phyloP scores from a whole-genome alignment of 1,140 invertebrate genomes.

The Venturia canescens region DNA sequence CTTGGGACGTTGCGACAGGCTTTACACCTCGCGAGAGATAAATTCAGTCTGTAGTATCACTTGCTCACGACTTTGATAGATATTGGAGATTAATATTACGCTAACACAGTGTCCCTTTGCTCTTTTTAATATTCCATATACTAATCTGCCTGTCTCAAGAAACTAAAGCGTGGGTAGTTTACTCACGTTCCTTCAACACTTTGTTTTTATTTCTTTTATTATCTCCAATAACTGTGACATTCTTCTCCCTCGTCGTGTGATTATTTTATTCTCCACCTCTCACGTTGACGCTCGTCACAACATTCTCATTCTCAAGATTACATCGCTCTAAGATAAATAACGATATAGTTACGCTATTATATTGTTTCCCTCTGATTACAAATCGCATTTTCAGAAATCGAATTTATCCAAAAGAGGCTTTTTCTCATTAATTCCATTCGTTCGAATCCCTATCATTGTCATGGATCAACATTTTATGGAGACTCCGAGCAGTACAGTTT shows the following conservation, averaged over 20 bases:
- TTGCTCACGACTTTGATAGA: conserved; percentile 46
- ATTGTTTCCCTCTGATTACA: neutral
- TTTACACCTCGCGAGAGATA: conserved; percentile 43
- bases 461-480: neutral
- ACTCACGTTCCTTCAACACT: conserved; percentile 19
- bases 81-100: conserved; percentile 41
- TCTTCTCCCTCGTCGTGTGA: neutral
- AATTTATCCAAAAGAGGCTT: too few relatives aligned
- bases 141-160: neutral
- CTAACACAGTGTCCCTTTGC: conserved; percentile 26
- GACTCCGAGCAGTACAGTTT: neutral
- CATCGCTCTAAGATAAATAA: neutral
- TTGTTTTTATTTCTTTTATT: conserved; percentile 1
- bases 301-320: conserved; percentile 13
- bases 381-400: too few relatives aligned
- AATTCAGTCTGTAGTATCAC: conserved; percentile 42
- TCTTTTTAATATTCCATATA: conserved; percentile 24
- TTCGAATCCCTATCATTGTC: neutral
- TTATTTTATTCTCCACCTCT: conserved; percentile 11
- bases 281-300: neutral
- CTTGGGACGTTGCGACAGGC: conserved; percentile 40
- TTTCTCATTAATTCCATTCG: too few relatives aligned
- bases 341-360: neutral
- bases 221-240: conserved; percentile 18
- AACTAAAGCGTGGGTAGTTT: conserved; percentile 22